A percentile compares a stretch with the other conserved stretches of the same genome.
Conservation (phyloP, 2,797 vertebrate species). For the Emys orbicularis region DNA sequence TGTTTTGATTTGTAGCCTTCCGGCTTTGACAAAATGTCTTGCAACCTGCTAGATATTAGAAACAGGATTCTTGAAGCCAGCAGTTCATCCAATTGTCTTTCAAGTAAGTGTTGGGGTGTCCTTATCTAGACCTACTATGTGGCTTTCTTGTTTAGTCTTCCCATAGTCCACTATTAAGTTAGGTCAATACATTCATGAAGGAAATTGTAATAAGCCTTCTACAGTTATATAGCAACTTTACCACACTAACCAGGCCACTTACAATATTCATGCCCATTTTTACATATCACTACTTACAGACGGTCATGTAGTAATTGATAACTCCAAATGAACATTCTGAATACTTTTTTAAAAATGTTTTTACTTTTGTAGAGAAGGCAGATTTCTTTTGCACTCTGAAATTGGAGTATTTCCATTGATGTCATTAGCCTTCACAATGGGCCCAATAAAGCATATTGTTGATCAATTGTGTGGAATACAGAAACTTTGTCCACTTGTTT, state of each 20-base stretch:
- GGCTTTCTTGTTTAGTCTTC: not conserved
- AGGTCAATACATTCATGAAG: not conserved
- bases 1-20: not conserved
- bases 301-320: too few species aligned
- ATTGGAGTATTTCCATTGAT: not conserved
- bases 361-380: too few species aligned
- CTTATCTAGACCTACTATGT: not conserved
- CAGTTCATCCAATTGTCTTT: not conserved
- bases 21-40: not conserved
- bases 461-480: conserved; percentile 30
- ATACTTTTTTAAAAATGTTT: too few species aligned
- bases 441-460: conserved; percentile 10
- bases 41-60: not conserved
- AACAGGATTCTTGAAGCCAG: not conserved
- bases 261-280: not conserved
- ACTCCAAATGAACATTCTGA: too few species aligned
- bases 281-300: not conserved
- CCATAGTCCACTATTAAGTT: not conserved
- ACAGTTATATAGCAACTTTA: not conserved
- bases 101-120: not conserved
- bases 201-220: not conserved
- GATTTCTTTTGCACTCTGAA: not conserved
- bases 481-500: conserved; percentile 43
- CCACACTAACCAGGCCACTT: not conserved
- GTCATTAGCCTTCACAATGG: not conserved